Evolutionary conservation across 2,797 vertebrate species (phyloP).

Genomic region (Distichodus sexfasciatus): DNA sequence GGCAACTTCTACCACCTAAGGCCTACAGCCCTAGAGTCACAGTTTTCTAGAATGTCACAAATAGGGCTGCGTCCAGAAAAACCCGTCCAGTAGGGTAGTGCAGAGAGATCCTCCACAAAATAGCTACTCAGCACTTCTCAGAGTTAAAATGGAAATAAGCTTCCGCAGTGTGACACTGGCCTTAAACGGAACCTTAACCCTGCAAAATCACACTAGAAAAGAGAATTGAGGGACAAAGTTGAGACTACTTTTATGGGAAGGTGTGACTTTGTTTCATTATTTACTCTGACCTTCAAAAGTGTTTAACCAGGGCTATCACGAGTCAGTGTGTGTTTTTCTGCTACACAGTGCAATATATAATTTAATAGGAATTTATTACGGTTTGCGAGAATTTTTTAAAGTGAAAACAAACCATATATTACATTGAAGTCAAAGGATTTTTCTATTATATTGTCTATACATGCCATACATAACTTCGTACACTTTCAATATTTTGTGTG

Average conservation of each 20-base stretch:
- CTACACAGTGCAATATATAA: too few relatives aligned
- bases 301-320: too few relatives aligned
- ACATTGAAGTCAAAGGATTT: too few relatives aligned
- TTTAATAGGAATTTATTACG: too few relatives aligned
- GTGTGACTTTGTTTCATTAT: neutral
- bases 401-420: too few relatives aligned
- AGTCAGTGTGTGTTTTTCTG: too few relatives aligned
- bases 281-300: neutral
- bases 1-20: too few relatives aligned
- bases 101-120: constrained; percentile 16
- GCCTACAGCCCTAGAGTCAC: too few relatives aligned
- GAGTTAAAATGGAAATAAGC: neutral
- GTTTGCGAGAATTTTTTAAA: too few relatives aligned
- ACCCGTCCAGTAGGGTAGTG: neutral
- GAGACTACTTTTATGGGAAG: neutral
- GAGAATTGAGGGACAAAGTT: neutral
- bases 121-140: constrained; percentile 32
- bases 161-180: constrained; percentile 14
- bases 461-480: too few relatives aligned
- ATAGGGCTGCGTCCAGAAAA: neutral
- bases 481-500: too few relatives aligned
- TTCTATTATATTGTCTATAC: too few relatives aligned
- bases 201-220: constrained; percentile 1
- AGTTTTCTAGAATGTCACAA: neutral
- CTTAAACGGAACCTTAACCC: constrained; percentile 11